Evolutionary conservation across 1,140 invertebrate species (phyloP).

Genomic region (Drusus annulatus): DNA sequence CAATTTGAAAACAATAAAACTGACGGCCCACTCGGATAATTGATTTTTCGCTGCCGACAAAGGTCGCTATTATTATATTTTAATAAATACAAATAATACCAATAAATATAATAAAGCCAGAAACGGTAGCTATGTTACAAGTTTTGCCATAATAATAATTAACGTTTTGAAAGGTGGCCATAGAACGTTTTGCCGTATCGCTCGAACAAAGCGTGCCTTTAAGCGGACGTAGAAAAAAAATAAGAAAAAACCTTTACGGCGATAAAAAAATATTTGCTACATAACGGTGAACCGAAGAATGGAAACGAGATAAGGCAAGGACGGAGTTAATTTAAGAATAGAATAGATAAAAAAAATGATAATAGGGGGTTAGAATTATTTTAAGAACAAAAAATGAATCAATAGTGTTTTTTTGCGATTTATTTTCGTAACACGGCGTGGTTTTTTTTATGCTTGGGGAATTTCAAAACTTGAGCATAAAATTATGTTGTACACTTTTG

Average conservation of each 20-base stretch:
- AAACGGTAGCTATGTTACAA: slow-evolving; percentile 1
- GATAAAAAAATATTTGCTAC: slow-evolving; percentile 17
- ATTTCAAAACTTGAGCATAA: too few species aligned
- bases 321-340: too few species aligned
- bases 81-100: not conserved
- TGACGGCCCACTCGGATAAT: not conserved
- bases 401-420: too few species aligned
- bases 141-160: slow-evolving; percentile 5
- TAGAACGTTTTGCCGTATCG: slow-evolving; percentile 12
- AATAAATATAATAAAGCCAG: too few species aligned
- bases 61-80: slow-evolving; percentile 22
- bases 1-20: not conserved
- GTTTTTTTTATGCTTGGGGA: too few species aligned
- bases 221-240: slow-evolving; percentile 1
- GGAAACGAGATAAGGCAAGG: too few species aligned
- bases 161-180: slow-evolving; percentile 13
- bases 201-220: slow-evolving; percentile 2
- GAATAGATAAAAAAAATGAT: too few species aligned
- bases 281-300: too few species aligned
- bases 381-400: too few species aligned
- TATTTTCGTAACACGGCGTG: too few species aligned
- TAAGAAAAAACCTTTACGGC: not conserved
- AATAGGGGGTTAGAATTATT: too few species aligned
- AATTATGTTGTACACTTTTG: too few species aligned
- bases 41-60: slow-evolving; percentile 23